A percentile compares a stretch with the other conserved stretches of the same genome.
These are phyloP conservation scores for Castor canadensis DNA, from an alignment of 2,113 vertebrate species.

Conservation along the genomic window DNA sequence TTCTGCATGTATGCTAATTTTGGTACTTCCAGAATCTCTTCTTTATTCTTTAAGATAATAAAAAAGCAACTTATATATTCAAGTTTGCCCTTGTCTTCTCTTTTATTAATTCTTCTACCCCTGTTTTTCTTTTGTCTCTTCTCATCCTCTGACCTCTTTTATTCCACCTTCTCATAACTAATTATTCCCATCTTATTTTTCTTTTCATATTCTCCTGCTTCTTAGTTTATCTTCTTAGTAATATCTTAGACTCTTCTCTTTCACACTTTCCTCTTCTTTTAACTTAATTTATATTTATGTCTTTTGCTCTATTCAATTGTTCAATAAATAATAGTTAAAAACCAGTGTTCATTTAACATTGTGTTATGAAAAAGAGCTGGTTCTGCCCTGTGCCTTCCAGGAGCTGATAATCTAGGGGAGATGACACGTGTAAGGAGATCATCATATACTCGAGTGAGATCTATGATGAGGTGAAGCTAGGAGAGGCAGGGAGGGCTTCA, in stretches of 20 bases:
- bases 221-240: background rate
- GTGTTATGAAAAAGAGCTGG: background rate
- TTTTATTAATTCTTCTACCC: background rate
- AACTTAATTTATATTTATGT: conserved; percentile 32
- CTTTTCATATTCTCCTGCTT: background rate
- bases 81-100: background rate
- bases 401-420: background rate
- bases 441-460: background rate
- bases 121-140: no score
- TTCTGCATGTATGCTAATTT: background rate
- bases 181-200: background rate
- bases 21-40: background rate
- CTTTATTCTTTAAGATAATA: background rate
- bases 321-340: conserved; percentile 11
- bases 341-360: background rate
- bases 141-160: no score
- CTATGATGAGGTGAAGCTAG: background rate
- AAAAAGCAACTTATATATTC: background rate
- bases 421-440: background rate
- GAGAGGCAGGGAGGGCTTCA: background rate
- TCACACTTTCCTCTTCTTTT: background rate
- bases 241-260: background rate
- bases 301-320: background rate
- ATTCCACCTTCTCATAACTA: background rate
- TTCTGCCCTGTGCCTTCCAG: background rate